Evolutionary conservation across 1,140 invertebrate species (phyloP), one percentile per base, ranked within the genome.

Genomic region (Reticulitermes speratus): DNA sequence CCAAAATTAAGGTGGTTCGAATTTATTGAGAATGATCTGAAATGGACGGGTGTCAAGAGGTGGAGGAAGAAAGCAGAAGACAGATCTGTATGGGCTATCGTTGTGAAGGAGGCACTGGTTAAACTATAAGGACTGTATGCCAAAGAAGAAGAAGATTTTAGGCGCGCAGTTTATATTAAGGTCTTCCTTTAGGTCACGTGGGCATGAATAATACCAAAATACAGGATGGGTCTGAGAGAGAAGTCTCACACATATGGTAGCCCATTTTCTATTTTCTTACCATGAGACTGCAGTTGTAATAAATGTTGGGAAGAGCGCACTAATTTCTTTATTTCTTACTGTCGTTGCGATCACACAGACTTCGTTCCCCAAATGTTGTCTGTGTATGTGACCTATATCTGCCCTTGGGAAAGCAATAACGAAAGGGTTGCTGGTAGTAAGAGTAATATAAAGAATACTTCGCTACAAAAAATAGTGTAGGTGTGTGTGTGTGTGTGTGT

Each of bases 321-420:
- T 75, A 30, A 75, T n/a, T 30, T 9, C 25, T 75, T 75, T n/a
- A 75, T 75, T n/a, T 75, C 65, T 30, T 75, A 75, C 25, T 75
- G 59, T 21, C 65, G 8, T 30, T 75, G n/a, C 2, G 65, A 75
- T 30, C 65, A 75, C 11, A 25, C 7, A 30, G 3, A 30, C n/a
- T 75, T 25, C 65, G 65, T 75, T 75, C 25, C 25, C 65, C 65
- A 75, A 75, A 75, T 75, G 65, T 75, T 75, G 65, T 30, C 65
- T 75, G 65, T 75, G n/a, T 30, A 25, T 75, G 65, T 75, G 65
- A 75, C 65, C 65, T 75, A 75, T 75, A 75, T 75, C 25, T 75
- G n/a, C 65, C 65, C 65, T 75, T 75, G 65, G n/a, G 65, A 30
- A 75, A 30, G n/a, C 14, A 75, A n/a, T n/a, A 75, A 75, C 65